Evolutionary conservation across 2,113 vertebrate species (phyloP).

Genomic region (Astatotilapia flaviijosephi): DNA sequence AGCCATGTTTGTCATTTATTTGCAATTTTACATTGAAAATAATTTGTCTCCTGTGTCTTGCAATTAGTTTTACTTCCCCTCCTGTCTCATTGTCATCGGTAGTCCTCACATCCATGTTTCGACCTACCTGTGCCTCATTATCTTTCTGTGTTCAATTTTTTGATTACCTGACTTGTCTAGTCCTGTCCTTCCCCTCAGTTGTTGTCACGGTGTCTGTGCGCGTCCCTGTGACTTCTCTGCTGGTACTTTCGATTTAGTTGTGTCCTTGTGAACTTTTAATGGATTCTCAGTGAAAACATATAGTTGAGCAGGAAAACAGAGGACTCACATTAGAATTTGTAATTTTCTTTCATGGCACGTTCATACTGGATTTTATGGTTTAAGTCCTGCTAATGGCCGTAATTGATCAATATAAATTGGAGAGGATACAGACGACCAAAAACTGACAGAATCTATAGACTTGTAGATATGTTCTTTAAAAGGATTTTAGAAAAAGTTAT

Average conservation of each 20-base stretch:
- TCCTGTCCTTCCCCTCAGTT: background rate
- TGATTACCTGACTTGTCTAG: background rate
- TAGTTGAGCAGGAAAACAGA: background rate
- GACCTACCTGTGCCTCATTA: background rate
- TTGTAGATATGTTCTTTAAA: background rate
- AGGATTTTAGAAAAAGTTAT: background rate
- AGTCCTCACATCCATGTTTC: background rate
- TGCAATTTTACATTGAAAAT: background rate
- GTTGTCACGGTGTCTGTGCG: background rate
- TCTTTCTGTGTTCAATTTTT: background rate
- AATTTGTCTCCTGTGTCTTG: background rate
- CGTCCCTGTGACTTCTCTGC: background rate
- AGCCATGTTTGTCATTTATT: background rate
- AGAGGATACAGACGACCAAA: background rate
- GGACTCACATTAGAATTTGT: background rate
- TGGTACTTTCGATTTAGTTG: background rate
- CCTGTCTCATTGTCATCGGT: background rate
- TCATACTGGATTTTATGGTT: background rate
- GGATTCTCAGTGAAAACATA: background rate
- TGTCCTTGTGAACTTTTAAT: background rate
- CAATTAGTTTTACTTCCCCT: background rate
- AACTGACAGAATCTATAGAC: background rate
- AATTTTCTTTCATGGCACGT: background rate
- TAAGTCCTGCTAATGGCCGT: background rate
- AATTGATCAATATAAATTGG: background rate